Evolutionary conservation across 2,113 vertebrate genomes (phyloP).

Genomic region (Anser cygnoides): DNA sequence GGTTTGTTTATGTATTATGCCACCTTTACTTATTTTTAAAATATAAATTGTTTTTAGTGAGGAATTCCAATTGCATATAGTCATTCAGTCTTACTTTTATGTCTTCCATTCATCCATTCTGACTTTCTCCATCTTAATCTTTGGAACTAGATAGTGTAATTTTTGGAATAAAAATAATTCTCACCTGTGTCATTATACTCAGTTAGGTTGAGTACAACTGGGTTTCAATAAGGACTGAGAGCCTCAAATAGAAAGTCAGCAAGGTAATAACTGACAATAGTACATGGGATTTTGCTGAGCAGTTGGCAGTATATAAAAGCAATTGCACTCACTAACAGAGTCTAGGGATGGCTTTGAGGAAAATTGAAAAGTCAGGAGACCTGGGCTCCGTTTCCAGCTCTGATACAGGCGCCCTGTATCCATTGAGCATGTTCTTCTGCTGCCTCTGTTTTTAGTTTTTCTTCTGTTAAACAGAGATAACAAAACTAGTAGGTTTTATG

Average conservation of each 20-base stretch:
- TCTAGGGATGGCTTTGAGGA: background rate
- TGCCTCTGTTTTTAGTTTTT: background rate
- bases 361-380: background rate
- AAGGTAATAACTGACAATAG: background rate
- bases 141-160: background rate
- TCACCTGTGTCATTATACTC: background rate
- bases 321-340: background rate
- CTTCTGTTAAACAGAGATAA: background rate
- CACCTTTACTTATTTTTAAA: background rate
- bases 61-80: background rate
- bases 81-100: background rate
- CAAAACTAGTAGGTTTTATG: background rate
- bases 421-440: background rate
- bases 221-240: background rate
- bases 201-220: background rate
- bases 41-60: accelerated
- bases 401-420: background rate
- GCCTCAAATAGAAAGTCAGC: background rate
- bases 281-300: background rate
- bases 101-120: background rate
- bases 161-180: background rate
- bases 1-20: background rate
- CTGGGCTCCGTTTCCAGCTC: background rate
- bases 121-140: background rate
- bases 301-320: background rate